Conservation (phyloP, 2,888 invertebrate species). For the Branchipolynoe longqiensis region DNA sequence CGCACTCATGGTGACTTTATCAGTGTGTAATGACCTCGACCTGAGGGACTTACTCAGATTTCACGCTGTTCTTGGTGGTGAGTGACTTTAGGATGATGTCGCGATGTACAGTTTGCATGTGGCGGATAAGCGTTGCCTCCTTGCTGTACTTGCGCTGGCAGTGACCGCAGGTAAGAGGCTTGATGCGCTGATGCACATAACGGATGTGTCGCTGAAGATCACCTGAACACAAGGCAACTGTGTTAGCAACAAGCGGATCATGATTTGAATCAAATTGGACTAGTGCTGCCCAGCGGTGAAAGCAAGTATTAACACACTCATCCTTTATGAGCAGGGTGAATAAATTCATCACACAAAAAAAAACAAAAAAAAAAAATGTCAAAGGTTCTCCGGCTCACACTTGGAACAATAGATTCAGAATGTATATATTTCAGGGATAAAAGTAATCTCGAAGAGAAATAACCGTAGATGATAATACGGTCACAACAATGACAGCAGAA, state of each 20-base stretch:
- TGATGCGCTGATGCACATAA: constrained; percentile 70
- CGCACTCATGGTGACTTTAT: too few species aligned
- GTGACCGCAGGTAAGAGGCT: constrained; percentile 74
- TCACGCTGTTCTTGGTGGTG: too few species aligned
- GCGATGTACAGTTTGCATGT: constrained; percentile 75
- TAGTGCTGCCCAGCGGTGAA: too few species aligned
- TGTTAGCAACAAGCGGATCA: too few species aligned
- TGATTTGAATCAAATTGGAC: too few species aligned
- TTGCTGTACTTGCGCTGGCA: constrained; percentile 76
- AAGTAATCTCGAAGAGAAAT: too few species aligned
- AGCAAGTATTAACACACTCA: neutral
- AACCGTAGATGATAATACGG: too few species aligned
- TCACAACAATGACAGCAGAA: too few species aligned
- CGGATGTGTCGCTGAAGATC: constrained; percentile 77
- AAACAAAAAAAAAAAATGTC: neutral
- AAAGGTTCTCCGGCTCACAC: neutral
- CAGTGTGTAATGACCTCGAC: too few species aligned
- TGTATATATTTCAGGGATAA: too few species aligned
- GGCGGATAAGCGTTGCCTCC: constrained; percentile 75
- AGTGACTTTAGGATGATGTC: constrained; percentile 70
- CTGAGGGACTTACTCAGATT: too few species aligned
- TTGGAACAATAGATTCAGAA: too few species aligned
- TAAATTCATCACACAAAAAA: neutral
- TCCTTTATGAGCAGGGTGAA: neutral
- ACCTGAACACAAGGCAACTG: constrained; percentile 68